A percentile compares a stretch with the other conserved stretches of the same genome.
phyloP scores from a whole-genome alignment of 2,113 vertebrate genomes.

The Thunnus thynnus region DNA sequence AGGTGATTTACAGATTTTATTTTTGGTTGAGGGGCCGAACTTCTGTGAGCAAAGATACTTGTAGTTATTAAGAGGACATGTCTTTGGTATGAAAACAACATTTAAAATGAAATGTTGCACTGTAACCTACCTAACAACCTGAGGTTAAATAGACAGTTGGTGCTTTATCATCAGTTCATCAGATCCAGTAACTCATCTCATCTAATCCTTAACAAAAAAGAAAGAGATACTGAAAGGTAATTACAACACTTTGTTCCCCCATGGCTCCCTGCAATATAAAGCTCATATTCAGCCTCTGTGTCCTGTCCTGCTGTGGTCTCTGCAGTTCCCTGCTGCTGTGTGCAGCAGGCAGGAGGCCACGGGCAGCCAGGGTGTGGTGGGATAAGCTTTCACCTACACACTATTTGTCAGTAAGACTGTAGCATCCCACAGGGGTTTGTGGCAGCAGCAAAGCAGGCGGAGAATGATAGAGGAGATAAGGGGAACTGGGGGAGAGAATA shows the following conservation, averaged over 20 bases:
- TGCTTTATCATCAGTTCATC: neutral
- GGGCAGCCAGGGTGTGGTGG: constrained; percentile 25
- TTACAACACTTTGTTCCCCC: neutral
- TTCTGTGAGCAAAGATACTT: constrained; percentile 24
- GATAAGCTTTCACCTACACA: constrained; percentile 70
- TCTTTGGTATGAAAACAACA: constrained; percentile 37
- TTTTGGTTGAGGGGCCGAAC: constrained; percentile 47
- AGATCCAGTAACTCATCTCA: neutral
- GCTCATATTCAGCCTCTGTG: neutral
- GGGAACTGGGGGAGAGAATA: constrained; percentile 15
- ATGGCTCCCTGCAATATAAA: constrained; percentile 3
- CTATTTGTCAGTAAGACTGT: constrained; percentile 71
- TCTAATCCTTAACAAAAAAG: constrained; percentile 6
- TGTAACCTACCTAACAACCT: neutral
- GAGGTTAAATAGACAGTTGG: constrained; percentile 17
- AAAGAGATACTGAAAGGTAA: constrained; percentile 1
- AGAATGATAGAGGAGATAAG: neutral
- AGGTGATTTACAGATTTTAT: constrained; percentile 73
- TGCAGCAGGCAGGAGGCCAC: constrained; percentile 46
- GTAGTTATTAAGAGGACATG: constrained; percentile 3
- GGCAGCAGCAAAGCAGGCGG: constrained; percentile 44
- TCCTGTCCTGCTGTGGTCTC: constrained; percentile 40
- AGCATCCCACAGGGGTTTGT: constrained; percentile 46
- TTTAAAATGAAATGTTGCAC: constrained; percentile 29
- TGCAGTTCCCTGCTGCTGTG: constrained; percentile 49